Base-by-base conservation (phyloP, 2,113 vertebrate genomes). In the Taxidea taxus region DNA sequence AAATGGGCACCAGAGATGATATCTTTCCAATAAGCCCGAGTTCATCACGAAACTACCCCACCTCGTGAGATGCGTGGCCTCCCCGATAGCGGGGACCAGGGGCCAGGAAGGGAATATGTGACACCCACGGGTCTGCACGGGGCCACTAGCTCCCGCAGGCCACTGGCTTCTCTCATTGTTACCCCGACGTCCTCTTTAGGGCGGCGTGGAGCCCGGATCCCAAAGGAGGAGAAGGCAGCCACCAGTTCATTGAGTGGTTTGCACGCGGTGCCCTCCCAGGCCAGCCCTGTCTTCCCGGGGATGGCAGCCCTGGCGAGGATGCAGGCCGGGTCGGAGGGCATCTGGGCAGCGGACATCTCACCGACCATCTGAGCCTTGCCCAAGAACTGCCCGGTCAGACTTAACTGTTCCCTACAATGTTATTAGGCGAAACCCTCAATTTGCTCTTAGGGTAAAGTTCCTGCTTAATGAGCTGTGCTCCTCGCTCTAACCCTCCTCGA, bases 341-440 rank as follows among this genome's bases (percentile, higher is more conserved):
- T 64, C 58, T 87, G 42, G 87, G 94, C 84, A 89, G 90, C 96
- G 68, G 84, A 91, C 70, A 97, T 37, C 85, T 49, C 70, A 68
- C 95, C 60, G 47, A 44, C 66, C 88, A 3, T 90, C 87, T 49
- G 90, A 92, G 97, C 98, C 98, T 98, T 98, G 97, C 98, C 98
- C 95, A 94, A 96, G 87, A 97, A 98, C 98, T 85, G 97, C 99
- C 99, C 99, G 99, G 98, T 99, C 99, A 99, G 98, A 99, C 99
- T 98, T 98, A 99, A 98, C 98, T 99, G 98, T 98, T 98, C 99
- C 98, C 97, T 98, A 97, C 97, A 99, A 98, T 98, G 95, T 96
- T 98, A 98, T 98, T 98, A 97, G 90, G 97, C 56, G 91, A 95
- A 95, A 98, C 88, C 91, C 91, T 91, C 97, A 90, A 85, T 96